Evolutionary conservation across 2,797 vertebrate species (phyloP).

Genomic region (Rhynchotus rufescens): DNA sequence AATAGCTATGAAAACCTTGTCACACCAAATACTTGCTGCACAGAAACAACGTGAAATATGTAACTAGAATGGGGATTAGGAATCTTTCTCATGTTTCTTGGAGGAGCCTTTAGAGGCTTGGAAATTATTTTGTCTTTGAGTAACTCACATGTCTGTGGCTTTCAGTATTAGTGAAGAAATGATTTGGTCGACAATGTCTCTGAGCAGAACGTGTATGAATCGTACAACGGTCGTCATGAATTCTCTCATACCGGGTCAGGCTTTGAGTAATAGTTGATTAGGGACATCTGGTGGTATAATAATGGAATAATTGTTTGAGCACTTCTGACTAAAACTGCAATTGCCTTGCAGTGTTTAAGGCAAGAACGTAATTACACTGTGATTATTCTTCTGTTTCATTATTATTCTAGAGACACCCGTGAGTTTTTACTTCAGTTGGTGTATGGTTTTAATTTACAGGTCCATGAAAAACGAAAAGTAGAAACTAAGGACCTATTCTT

Average conservation of each 20-base stretch:
- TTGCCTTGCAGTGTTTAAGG: background rate
- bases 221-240: background rate
- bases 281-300: conserved; percentile 78
- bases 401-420: background rate
- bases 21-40: background rate
- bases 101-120: background rate
- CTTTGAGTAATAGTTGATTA: conserved; percentile 44
- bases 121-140: background rate
- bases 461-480: background rate
- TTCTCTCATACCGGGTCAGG: background rate
- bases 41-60: background rate
- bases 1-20: background rate
- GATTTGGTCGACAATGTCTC: background rate
- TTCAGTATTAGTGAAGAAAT: background rate
- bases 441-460: background rate
- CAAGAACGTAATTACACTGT: background rate
- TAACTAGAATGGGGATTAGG: background rate
- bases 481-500: background rate
- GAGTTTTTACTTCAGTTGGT: background rate
- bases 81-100: background rate
- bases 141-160: background rate
- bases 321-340: background rate
- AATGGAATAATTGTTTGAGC: conserved; percentile 32
- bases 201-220: background rate
- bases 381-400: background rate